phyloP scores from a whole-genome alignment of 1,140 invertebrate species.

The Tachypleus tridentatus region DNA sequence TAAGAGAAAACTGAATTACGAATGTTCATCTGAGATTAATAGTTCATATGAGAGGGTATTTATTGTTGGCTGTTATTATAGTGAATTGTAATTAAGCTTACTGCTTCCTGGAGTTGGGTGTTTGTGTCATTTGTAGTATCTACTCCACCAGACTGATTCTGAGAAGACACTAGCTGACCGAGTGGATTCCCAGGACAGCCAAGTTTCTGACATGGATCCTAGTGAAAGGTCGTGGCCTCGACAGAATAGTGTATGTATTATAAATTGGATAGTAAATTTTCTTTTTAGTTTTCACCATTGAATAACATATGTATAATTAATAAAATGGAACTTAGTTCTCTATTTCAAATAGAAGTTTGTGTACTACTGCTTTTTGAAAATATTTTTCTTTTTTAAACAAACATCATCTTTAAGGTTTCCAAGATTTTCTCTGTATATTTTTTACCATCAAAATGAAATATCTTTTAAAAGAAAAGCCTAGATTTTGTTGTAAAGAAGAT shows the following conservation, averaged over 20 bases:
- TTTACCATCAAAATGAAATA: too few species aligned
- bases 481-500: too few species aligned
- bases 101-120: slow-evolving; percentile 1
- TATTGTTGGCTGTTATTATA: not conserved
- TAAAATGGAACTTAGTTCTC: not conserved
- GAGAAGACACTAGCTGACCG: slow-evolving; percentile 60
- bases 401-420: too few species aligned
- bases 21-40: too few species aligned
- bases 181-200: slow-evolving; percentile 77
- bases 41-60: too few species aligned
- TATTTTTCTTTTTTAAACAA: too few species aligned
- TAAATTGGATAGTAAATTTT: not conserved
- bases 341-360: not conserved
- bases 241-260: slow-evolving; percentile 65
- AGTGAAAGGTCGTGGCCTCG: slow-evolving; percentile 50
- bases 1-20: too few species aligned
- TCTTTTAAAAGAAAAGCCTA: too few species aligned
- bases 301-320: not conserved
- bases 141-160: slow-evolving; percentile 49
- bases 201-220: slow-evolving; percentile 49
- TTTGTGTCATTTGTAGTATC: slow-evolving; percentile 2
- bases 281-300: not conserved
- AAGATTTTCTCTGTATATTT: too few species aligned
- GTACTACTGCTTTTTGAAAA: too few species aligned
- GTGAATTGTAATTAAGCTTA: slow-evolving; percentile 1